phyloP scores from a whole-genome alignment of 35 echinoderm and acorn worm genomes.

The Chiridota heheva region DNA sequence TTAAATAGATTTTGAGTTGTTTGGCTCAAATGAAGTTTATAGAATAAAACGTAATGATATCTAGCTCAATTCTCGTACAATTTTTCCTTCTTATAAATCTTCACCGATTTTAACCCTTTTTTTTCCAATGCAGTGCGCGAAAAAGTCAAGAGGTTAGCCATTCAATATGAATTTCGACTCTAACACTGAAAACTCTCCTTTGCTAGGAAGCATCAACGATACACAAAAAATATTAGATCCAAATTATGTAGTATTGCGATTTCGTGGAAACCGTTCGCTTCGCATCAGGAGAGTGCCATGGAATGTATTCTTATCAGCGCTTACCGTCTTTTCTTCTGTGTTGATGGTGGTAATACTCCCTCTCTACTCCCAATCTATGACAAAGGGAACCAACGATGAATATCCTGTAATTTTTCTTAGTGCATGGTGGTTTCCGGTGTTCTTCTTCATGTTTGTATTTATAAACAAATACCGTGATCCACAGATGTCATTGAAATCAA shows the following conservation, averaged over 20 bases:
- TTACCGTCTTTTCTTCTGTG: constrained; percentile 66
- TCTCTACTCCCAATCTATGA: constrained; percentile 63
- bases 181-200: too few relatives aligned
- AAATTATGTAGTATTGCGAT: constrained; percentile 16
- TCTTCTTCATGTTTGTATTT: constrained; percentile 66
- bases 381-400: constrained; percentile 40
- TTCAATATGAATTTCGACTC: too few relatives aligned
- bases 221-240: too few relatives aligned
- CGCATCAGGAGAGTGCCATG: neutral
- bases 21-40: too few relatives aligned
- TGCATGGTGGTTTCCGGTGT: constrained; percentile 66
- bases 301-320: constrained; percentile 74
- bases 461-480: constrained; percentile 56
- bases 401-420: constrained; percentile 78
- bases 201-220: too few relatives aligned
- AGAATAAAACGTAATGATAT: too few relatives aligned
- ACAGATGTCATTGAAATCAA: constrained; percentile 14
- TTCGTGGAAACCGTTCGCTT: constrained; percentile 21
- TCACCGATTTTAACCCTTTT: too few relatives aligned
- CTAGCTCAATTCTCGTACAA: too few relatives aligned
- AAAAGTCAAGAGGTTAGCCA: too few relatives aligned
- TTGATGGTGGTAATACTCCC: constrained; percentile 77
- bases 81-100: too few relatives aligned
- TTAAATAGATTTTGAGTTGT: too few relatives aligned
- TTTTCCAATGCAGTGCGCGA: too few relatives aligned